Evolutionary conservation across 2,888 invertebrate species (phyloP).

Genomic region (Aphodius granarius): DNA sequence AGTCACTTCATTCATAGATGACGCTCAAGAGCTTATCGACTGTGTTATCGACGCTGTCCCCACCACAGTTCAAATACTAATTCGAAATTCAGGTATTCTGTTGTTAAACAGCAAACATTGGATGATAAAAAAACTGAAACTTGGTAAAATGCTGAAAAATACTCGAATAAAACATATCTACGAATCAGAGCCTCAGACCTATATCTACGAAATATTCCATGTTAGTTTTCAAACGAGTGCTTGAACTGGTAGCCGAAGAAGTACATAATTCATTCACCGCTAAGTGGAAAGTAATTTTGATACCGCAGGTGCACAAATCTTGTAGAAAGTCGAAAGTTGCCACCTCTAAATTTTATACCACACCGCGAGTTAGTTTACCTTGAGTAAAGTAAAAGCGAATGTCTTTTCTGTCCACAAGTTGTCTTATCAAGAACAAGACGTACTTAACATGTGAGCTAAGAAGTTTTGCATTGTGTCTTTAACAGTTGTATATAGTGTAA

Average conservation of each 20-base stretch:
- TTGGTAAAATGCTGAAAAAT: not conserved
- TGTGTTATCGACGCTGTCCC: not conserved
- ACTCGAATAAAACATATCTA: too few species aligned
- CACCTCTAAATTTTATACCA: conserved; percentile 28
- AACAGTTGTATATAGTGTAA: conserved; percentile 9
- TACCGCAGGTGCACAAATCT: not conserved
- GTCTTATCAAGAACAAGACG: not conserved
- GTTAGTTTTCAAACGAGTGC: not conserved
- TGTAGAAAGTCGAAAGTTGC: conserved; percentile 16
- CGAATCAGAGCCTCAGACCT: too few species aligned
- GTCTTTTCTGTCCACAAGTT: conserved; percentile 8
- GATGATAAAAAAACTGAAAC: not conserved
- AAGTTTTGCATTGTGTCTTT: not conserved
- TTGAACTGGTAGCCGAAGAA: not conserved
- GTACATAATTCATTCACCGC: not conserved
- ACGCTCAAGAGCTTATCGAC: not conserved
- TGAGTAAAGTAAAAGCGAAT: conserved; percentile 36
- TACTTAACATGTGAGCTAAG: not conserved
- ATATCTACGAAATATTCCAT: not conserved
- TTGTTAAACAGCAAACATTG: too few species aligned
- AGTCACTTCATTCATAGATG: not conserved
- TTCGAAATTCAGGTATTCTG: too few species aligned
- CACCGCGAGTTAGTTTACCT: conserved; percentile 35
- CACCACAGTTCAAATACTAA: not conserved
- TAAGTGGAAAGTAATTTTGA: conserved; percentile 17